A percentile compares a stretch with the other conserved stretches of the same genome.
Evolutionary conservation across 2,113 vertebrate species (phyloP).

Genomic region (Chauna torquata): DNA sequence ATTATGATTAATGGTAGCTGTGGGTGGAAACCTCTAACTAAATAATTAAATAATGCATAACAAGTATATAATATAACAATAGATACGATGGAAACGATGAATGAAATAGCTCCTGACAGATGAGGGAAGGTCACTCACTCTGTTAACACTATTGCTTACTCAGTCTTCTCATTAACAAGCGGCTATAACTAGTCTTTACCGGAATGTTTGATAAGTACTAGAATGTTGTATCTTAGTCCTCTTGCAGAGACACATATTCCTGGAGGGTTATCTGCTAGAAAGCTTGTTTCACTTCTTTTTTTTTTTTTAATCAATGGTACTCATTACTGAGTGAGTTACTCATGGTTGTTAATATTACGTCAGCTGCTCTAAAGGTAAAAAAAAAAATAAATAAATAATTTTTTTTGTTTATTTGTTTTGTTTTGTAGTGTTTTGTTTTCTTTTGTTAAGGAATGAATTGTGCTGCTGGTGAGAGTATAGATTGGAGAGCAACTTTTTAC

Average conservation of each 20-base stretch:
- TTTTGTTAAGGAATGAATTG: neutral
- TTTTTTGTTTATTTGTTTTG: neutral
- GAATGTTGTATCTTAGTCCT: neutral
- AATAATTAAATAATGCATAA: neutral
- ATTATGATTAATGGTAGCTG: neutral
- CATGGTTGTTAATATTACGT: neutral
- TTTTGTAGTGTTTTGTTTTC: no score
- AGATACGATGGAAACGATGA: neutral
- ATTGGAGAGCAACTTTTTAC: no score
- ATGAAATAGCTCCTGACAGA: neutral
- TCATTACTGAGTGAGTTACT: neutral
- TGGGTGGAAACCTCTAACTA: neutral
- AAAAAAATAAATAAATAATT: neutral
- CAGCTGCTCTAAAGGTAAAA: neutral
- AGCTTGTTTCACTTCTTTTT: neutral
- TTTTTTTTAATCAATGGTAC: neutral
- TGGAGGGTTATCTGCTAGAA: neutral
- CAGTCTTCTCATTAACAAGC: neutral
- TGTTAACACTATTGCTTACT: neutral
- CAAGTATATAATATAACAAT: neutral
- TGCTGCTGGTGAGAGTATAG: neutral
- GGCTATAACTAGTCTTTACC: neutral
- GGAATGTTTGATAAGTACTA: neutral
- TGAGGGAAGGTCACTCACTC: neutral
- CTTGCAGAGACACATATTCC: neutral